A percentile compares a stretch with the other conserved stretches of the same genome.
phyloP scores from a whole-genome alignment of 2,888 invertebrate species.

The Amblyjoppa proteus region DNA sequence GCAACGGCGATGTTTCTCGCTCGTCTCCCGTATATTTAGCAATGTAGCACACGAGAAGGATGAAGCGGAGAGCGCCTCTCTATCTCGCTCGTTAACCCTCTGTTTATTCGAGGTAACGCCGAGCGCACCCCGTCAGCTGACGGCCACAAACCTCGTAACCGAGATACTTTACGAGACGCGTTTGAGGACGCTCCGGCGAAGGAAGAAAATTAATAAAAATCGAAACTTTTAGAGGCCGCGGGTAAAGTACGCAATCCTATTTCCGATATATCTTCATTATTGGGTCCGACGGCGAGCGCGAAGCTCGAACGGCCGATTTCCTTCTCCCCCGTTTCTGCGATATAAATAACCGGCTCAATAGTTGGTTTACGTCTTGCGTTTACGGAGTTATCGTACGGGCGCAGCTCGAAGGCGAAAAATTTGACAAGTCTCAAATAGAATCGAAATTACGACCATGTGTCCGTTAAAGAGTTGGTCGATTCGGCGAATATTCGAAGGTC shows the following conservation, averaged over 20 bases:
- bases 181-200: not conserved
- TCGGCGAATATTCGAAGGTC: not conserved
- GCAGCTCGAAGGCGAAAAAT: not conserved
- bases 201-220: not conserved
- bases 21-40: constrained; percentile 76
- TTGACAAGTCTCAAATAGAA: constrained; percentile 36
- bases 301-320: not conserved
- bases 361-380: constrained; percentile 34
- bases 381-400: not conserved
- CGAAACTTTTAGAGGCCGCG: not conserved
- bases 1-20: constrained; percentile 22
- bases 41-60: constrained; percentile 54
- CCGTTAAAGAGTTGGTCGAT: not conserved
- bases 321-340: constrained; percentile 7
- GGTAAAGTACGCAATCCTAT: not conserved
- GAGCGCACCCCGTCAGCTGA: constrained; percentile 15
- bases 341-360: constrained; percentile 64
- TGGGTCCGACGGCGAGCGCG: not conserved
- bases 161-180: constrained; percentile 9
- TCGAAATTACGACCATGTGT: not conserved
- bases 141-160: constrained; percentile 1
- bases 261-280: not conserved
- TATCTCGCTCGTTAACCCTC: constrained; percentile 7
- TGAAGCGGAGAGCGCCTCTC: constrained; percentile 15
- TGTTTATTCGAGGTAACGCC: constrained; percentile 5